A percentile compares a stretch with the other conserved stretches of the same genome.
Conservation (phyloP, 2,888 invertebrate genomes). For the Lathronympha strigana region DNA sequence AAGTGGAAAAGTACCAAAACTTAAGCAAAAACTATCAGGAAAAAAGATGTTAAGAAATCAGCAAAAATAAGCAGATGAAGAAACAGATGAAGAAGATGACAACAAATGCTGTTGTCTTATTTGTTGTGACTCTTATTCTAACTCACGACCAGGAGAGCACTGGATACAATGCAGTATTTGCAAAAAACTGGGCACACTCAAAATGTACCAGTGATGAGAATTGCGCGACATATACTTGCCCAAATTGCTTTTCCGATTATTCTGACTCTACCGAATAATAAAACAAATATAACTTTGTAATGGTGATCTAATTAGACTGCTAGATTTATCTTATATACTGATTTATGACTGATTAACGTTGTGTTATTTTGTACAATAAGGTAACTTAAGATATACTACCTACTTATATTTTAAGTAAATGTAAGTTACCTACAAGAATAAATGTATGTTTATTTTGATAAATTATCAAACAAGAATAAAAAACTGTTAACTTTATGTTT, state of each 20-base stretch:
- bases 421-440: not conserved
- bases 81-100: slow-evolving; percentile 36
- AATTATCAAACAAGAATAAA: not conserved
- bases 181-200: slow-evolving; percentile 41
- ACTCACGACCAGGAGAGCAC: slow-evolving; percentile 37
- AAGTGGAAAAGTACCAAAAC: slow-evolving; percentile 26
- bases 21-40: slow-evolving; percentile 17
- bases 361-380: not conserved
- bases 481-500: not conserved
- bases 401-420: not conserved
- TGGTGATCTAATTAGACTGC: not conserved
- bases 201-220: slow-evolving; percentile 23
- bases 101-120: slow-evolving; percentile 37
- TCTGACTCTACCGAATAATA: slow-evolving; percentile 7
- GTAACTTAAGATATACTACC: not conserved
- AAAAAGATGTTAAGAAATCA: slow-evolving; percentile 19
- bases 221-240: slow-evolving; percentile 13
- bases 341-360: slow-evolving; percentile 4
- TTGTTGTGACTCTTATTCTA: slow-evolving; percentile 38
- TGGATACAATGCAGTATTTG: slow-evolving; percentile 38
- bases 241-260: slow-evolving; percentile 14
- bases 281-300: not conserved
- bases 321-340: slow-evolving; percentile 1
- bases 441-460: slow-evolving; percentile 4
- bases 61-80: slow-evolving; percentile 33